Evolutionary conservation across 2,888 invertebrate species (phyloP).

Genomic region (Orgyia antiqua): DNA sequence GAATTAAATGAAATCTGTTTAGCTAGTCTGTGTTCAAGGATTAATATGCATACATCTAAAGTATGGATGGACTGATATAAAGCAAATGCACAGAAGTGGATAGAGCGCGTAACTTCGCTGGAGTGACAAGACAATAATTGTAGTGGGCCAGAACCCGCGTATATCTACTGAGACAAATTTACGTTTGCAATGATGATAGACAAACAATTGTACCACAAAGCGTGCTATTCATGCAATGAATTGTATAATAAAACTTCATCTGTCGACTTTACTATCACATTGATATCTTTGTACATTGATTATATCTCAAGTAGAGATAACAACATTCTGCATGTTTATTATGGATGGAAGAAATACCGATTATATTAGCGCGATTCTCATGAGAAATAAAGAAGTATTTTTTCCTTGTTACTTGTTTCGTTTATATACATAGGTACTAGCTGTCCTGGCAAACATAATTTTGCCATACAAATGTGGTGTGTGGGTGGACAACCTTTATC

Average conservation of each 20-base stretch:
- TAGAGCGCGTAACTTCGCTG: constrained; percentile 55
- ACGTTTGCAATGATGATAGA: constrained; percentile 57
- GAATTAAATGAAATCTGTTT: too few species aligned
- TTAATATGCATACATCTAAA: constrained; percentile 39
- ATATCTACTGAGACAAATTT: constrained; percentile 62
- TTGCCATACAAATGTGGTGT: too few species aligned
- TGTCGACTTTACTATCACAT: constrained; percentile 35
- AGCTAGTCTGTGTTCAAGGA: too few species aligned
- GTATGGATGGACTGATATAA: constrained; percentile 53
- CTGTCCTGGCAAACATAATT: too few species aligned
- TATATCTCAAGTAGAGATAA: constrained; percentile 15
- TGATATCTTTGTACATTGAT: constrained; percentile 30
- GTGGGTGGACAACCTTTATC: too few species aligned
- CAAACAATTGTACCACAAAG: constrained; percentile 48
- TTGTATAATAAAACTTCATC: constrained; percentile 49
- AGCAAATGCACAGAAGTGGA: constrained; percentile 48
- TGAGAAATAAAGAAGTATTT: too few species aligned
- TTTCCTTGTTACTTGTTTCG: too few species aligned
- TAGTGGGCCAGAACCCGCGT: constrained; percentile 47
- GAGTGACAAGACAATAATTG: constrained; percentile 74
- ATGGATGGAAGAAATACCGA: too few species aligned
- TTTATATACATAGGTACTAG: too few species aligned
- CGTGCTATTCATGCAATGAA: constrained; percentile 34
- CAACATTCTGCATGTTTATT: constrained; percentile 3
- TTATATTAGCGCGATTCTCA: too few species aligned